These are phyloP conservation scores for Boloria selene DNA, from an alignment of 2,888 invertebrate genomes.

Conservation along the genomic window DNA sequence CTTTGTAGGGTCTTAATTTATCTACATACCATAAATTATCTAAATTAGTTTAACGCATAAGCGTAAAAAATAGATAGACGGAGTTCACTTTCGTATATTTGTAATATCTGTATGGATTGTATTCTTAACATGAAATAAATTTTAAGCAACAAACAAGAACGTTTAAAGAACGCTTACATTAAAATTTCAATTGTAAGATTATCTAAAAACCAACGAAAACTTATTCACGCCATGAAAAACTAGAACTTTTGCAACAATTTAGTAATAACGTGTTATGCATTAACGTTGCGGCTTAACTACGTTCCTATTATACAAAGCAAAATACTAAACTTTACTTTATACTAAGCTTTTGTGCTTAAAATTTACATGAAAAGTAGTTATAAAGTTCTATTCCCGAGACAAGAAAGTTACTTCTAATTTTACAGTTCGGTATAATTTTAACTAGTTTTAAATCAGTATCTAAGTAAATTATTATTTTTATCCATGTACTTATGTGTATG, in stretches of 20 bases:
- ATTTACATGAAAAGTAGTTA: slow-evolving; percentile 17
- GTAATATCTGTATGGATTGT: no score
- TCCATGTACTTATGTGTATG: no score
- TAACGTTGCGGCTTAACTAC: slow-evolving; percentile 14
- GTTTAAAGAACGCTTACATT: no score
- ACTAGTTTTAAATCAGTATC: background rate
- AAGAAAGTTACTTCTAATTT: slow-evolving; percentile 11
- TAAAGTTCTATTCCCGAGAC: slow-evolving; percentile 16
- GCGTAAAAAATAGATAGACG: no score
- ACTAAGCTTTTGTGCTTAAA: slow-evolving; percentile 12
- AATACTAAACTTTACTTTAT: slow-evolving; percentile 7
- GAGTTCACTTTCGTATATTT: no score
- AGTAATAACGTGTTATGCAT: slow-evolving; percentile 17
- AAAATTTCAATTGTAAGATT: no score
- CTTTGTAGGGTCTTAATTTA: no score
- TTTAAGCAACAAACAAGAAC: no score
- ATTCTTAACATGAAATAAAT: no score
- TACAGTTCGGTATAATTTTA: slow-evolving; percentile 1
- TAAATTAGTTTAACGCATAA: no score
- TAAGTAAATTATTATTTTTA: background rate
- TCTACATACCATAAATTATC: no score
- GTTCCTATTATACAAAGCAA: slow-evolving; percentile 1
- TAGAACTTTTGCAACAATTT: slow-evolving; percentile 1
- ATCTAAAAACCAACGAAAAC: no score
- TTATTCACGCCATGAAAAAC: background rate